Evolutionary conservation across 2,797 vertebrate genomes (phyloP).

Genomic region (Alosa sapidissima): DNA sequence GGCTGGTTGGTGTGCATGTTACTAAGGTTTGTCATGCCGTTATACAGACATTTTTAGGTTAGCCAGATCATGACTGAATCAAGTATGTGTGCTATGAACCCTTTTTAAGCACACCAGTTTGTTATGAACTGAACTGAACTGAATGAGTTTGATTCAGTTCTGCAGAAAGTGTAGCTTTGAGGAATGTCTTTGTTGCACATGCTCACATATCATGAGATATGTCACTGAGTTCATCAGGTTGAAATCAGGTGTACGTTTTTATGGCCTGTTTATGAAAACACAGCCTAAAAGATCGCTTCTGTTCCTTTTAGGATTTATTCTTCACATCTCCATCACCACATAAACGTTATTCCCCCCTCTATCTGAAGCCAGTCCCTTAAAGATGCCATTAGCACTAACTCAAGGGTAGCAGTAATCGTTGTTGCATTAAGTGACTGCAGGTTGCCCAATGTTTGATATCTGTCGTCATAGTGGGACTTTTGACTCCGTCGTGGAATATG

Average conservation of each 20-base stretch:
- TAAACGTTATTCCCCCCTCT: background rate
- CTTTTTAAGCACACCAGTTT: background rate
- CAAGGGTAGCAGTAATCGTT: background rate
- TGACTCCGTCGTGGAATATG: background rate
- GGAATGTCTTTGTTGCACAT: background rate
- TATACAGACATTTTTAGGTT: no score
- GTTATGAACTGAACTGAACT: background rate
- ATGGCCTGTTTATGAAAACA: background rate
- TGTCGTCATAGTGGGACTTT: slow-evolving; percentile 1
- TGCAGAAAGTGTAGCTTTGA: background rate
- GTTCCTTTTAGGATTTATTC: background rate
- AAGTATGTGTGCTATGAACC: no score
- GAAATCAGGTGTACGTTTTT: background rate
- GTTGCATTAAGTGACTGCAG: background rate
- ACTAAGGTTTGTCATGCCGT: no score
- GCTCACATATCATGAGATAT: background rate
- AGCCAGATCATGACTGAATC: no score
- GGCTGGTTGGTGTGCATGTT: background rate
- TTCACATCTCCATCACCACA: background rate
- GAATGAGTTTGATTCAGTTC: background rate
- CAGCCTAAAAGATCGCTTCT: background rate
- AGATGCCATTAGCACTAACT: background rate
- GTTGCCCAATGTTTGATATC: background rate
- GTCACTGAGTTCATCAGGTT: background rate
- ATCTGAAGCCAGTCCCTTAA: background rate